A percentile compares a stretch with the other conserved stretches of the same genome.
phyloP scores from a whole-genome alignment of 2,113 vertebrate genomes.

The Percopsis transmontana region DNA sequence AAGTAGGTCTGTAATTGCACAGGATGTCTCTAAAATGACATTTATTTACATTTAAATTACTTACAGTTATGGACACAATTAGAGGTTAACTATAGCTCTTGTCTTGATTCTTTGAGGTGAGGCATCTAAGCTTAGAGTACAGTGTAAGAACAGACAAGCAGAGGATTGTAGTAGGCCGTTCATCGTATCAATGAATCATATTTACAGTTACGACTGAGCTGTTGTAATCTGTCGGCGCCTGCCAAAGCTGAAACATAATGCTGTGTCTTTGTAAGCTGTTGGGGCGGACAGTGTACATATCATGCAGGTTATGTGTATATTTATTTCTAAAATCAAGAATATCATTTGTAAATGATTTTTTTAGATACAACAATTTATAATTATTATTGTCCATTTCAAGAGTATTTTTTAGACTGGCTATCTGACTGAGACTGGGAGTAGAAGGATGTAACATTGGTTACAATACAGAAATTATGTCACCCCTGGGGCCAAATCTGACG shows the following conservation, averaged over 20 bases:
- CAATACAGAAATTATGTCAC: too few relatives aligned
- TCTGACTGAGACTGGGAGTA: too few relatives aligned
- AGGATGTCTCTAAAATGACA: not conserved
- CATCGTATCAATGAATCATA: constrained; percentile 22
- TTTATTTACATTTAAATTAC: not conserved
- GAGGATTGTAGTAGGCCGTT: constrained; percentile 6
- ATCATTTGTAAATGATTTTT: too few relatives aligned
- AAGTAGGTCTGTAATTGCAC: too few relatives aligned
- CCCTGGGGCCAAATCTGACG: too few relatives aligned
- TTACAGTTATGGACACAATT: not conserved
- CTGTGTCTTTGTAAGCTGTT: not conserved
- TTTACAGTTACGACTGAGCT: constrained; percentile 27
- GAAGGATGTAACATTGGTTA: too few relatives aligned
- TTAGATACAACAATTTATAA: too few relatives aligned
- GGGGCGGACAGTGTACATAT: not conserved
- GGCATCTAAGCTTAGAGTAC: not conserved
- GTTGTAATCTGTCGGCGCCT: constrained; percentile 29
- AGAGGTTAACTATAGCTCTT: not conserved
- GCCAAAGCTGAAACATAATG: not conserved
- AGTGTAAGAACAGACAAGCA: not conserved
- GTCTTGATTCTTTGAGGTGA: not conserved
- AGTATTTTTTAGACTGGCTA: too few relatives aligned
- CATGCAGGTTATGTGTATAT: not conserved
- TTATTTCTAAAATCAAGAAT: not conserved
- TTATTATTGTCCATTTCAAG: too few relatives aligned